These are phyloP conservation scores for Coelopa pilipes DNA, from an alignment of 2,888 invertebrate genomes.

Conservation along the genomic window DNA sequence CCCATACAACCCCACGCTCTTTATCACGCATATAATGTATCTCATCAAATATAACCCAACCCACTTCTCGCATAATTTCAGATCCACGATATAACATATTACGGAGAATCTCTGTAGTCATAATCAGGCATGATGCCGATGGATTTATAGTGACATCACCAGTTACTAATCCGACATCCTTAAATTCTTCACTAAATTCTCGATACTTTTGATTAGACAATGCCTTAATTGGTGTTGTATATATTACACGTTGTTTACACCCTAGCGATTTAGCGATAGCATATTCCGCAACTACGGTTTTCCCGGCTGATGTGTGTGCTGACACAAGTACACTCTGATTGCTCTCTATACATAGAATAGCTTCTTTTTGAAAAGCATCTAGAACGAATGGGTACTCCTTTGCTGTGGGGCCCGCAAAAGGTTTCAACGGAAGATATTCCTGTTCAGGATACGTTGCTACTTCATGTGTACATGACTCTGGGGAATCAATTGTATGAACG, in stretches of 20 bases:
- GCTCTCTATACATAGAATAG: slow-evolving; percentile 96
- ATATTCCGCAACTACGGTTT: slow-evolving; percentile 98
- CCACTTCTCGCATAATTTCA: slow-evolving; percentile 98
- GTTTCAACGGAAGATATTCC: slow-evolving; percentile 76
- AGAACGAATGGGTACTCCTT: slow-evolving; percentile 94
- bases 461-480: slow-evolving; percentile 95
- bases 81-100: slow-evolving; percentile 99
- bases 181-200: slow-evolving; percentile 96
- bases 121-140: slow-evolving; percentile 95
- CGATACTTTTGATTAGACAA: slow-evolving; percentile 99
- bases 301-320: slow-evolving; percentile 99
- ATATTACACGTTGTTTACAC: slow-evolving; percentile 97
- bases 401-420: slow-evolving; percentile 77
- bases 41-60: slow-evolving; percentile 99
- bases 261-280: slow-evolving; percentile 94
- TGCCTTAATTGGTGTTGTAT: slow-evolving; percentile 99
- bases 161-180: slow-evolving; percentile 97
- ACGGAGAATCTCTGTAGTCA: slow-evolving; percentile 99
- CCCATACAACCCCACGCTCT: slow-evolving; percentile 98
- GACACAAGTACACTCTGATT: slow-evolving; percentile 98
- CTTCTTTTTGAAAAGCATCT: slow-evolving; percentile 98
- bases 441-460: slow-evolving; percentile 92
- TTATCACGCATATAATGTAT: slow-evolving; percentile 99
- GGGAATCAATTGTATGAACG: slow-evolving; percentile 88
- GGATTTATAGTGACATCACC: slow-evolving; percentile 99